Conservation (phyloP, 92 coral and sea anemone species). For the Paragorgia papillata region DNA sequence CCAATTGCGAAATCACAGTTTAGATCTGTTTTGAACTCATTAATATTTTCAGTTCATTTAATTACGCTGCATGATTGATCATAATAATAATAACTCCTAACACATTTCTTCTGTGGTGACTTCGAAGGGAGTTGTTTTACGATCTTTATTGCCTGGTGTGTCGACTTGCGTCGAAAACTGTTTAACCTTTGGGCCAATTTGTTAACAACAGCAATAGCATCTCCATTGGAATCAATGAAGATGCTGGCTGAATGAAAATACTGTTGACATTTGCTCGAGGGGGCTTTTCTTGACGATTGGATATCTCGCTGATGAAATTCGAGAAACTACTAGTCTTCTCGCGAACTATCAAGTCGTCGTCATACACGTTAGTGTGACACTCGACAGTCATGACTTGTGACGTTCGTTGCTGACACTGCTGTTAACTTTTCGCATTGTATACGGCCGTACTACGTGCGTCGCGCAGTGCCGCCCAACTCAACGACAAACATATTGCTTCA, state of each 20-base stretch:
- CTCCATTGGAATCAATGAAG: too few relatives aligned
- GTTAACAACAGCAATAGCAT: too few relatives aligned
- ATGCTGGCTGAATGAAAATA: slow-evolving; percentile 34
- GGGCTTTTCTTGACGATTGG: background rate
- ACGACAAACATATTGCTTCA: slow-evolving; percentile 4
- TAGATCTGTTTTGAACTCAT: slow-evolving; percentile 21
- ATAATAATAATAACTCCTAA: too few relatives aligned
- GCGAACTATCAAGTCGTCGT: background rate
- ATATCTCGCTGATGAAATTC: slow-evolving; percentile 8
- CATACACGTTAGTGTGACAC: too few relatives aligned
- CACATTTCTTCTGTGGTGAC: too few relatives aligned
- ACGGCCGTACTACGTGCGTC: background rate
- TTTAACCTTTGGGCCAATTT: too few relatives aligned
- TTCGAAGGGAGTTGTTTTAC: too few relatives aligned
- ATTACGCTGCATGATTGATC: slow-evolving; percentile 31
- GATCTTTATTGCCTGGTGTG: too few relatives aligned
- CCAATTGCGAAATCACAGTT: background rate
- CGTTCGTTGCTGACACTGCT: slow-evolving; percentile 6
- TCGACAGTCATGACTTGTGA: background rate
- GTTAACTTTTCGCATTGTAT: background rate
- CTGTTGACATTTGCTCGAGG: slow-evolving; percentile 36
- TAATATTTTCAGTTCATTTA: background rate
- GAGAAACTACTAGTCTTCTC: slow-evolving; percentile 21
- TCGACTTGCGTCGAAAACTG: too few relatives aligned
- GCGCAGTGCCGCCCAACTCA: background rate